Evolutionary conservation across 2,888 invertebrate genomes (phyloP).

Genomic region (Drosophila bunnanda): DNA sequence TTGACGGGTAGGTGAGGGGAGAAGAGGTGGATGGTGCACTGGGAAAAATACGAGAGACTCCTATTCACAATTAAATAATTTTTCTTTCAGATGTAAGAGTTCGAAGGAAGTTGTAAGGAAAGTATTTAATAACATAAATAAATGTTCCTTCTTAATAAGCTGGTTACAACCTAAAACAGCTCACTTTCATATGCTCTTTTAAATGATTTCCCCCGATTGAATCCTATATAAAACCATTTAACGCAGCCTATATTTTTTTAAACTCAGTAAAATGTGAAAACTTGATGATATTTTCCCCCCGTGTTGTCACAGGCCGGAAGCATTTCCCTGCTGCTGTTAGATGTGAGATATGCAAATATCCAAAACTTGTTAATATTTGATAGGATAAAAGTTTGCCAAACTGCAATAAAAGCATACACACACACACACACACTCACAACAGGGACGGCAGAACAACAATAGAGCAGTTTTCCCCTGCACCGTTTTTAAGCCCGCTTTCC

Average conservation of each 20-base stretch:
- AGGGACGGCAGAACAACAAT: constrained; percentile 21
- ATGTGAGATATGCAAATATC: constrained; percentile 61
- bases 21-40: neutral
- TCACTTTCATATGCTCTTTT: no score
- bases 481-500: neutral
- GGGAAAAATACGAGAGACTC: neutral
- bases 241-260: no score
- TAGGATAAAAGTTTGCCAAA: constrained; percentile 63
- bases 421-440: constrained; percentile 23
- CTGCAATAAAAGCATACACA: constrained; percentile 61
- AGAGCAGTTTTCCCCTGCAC: constrained; percentile 12
- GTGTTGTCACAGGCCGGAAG: constrained; percentile 22
- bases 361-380: constrained; percentile 69
- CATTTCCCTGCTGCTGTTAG: constrained; percentile 42
- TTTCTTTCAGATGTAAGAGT: neutral
- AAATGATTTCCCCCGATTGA: neutral
- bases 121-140: neutral
- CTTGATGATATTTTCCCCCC: neutral
- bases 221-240: neutral
- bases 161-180: no score
- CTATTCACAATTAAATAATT: neutral
- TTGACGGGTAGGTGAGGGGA: neutral
- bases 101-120: neutral
- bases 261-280: neutral
- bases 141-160: no score